These are phyloP conservation scores for Sceloporus tristichus DNA, from an alignment of 2,113 vertebrate species.

Conservation along the genomic window DNA sequence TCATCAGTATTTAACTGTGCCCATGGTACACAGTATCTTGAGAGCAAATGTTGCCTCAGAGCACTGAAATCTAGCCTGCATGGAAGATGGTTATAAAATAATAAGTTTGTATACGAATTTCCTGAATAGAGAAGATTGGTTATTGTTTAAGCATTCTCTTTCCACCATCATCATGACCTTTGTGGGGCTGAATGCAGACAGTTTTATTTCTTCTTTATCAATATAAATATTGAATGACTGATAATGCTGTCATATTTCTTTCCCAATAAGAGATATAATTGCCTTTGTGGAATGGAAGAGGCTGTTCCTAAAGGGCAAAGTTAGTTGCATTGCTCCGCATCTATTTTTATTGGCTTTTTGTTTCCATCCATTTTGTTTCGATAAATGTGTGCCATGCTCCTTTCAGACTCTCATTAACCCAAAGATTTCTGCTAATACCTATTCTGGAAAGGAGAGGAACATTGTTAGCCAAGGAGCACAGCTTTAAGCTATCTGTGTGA, in stretches of 20 bases:
- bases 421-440: background rate
- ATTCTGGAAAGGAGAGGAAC: background rate
- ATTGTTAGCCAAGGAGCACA: constrained; percentile 16
- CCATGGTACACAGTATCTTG: constrained; percentile 6
- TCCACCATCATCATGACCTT: constrained; percentile 15
- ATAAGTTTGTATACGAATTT: background rate
- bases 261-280: constrained; percentile 19
- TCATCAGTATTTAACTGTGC: background rate
- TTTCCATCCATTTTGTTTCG: constrained; percentile 26
- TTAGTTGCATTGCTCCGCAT: background rate
- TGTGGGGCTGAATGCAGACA: background rate
- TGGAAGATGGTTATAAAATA: background rate
- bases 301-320: background rate
- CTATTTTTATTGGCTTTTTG: background rate
- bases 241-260: background rate
- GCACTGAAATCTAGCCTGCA: background rate
- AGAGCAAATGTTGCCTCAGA: background rate
- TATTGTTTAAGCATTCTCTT: background rate
- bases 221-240: constrained; percentile 2
- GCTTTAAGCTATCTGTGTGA: background rate
- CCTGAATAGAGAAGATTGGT: background rate
- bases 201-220: constrained; percentile 39
- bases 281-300: background rate
- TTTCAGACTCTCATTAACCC: constrained; percentile 13
- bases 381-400: constrained; percentile 7